phyloP scores from a whole-genome alignment of 30 jellyfish, hydroid and myxozoan genomes.

The Cassiopea xamachana region DNA sequence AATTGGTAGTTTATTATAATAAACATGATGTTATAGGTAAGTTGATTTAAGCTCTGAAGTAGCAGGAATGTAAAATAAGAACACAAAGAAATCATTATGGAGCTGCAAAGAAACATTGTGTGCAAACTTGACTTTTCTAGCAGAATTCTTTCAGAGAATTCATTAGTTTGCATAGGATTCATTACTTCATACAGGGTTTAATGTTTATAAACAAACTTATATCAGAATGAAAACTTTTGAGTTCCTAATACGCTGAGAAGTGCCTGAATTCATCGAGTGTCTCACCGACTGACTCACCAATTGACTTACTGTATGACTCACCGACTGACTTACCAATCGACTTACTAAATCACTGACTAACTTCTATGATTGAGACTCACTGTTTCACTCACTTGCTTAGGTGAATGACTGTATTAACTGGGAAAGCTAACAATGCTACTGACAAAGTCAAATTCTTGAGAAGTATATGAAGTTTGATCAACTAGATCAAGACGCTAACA shows the following conservation, averaged over 20 bases:
- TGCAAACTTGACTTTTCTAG: no score
- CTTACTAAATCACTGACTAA: neutral
- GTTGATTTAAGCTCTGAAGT: neutral
- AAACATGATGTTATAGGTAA: neutral
- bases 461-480: no score
- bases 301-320: neutral
- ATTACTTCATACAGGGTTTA: no score
- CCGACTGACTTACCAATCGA: neutral
- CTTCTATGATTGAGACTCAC: neutral
- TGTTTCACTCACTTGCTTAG: neutral
- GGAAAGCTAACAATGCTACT: no score
- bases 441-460: no score
- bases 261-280: neutral
- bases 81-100: neutral
- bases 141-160: no score
- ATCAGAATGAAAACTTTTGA: neutral
- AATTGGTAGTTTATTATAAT: neutral
- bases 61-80: neutral
- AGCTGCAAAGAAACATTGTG: no score
- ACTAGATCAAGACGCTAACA: no score
- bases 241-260: neutral
- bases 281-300: neutral
- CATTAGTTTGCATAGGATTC: no score
- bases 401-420: no score
- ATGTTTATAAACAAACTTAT: no score